Evolutionary conservation across 2,888 invertebrate species (phyloP).

Genomic region (Melolontha melolontha): DNA sequence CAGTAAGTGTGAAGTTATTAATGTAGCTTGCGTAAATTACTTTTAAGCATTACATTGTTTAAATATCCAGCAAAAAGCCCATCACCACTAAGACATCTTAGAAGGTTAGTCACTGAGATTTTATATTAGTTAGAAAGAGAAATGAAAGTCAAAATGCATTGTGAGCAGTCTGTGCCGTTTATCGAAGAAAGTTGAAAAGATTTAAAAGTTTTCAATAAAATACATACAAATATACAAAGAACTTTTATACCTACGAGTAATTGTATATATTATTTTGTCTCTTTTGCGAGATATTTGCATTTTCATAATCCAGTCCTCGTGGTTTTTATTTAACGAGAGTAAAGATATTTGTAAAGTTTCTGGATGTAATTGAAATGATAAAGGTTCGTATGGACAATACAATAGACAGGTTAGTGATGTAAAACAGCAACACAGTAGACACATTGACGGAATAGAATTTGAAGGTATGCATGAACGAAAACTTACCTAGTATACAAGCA

Average conservation of each 20-base stretch:
- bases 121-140: conserved; percentile 4
- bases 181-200: conserved; percentile 27
- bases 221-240: conserved; percentile 33
- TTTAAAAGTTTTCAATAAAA: conserved; percentile 14
- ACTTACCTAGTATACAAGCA: conserved; percentile 86
- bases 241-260: conserved; percentile 40
- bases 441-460: conserved; percentile 7
- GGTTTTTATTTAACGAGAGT: conserved; percentile 34
- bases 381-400: conserved; percentile 11
- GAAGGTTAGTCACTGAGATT: conserved; percentile 14
- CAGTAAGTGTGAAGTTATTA: conserved; percentile 7
- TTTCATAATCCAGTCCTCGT: conserved; percentile 44
- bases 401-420: conserved; percentile 44
- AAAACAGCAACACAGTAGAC: conserved; percentile 63
- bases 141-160: background rate
- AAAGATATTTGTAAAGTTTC: conserved; percentile 4
- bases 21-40: conserved; percentile 13
- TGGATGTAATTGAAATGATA: background rate
- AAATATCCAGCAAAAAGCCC: background rate
- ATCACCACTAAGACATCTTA: too few species aligned
- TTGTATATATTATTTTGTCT: conserved; percentile 13
- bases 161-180: conserved; percentile 41
- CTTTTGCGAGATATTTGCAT: conserved; percentile 7
- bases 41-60: background rate
- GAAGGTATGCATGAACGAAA: conserved; percentile 21